Evolutionary conservation across 2,888 invertebrate species (phyloP), one percentile per base, ranked within the genome.

Genomic region (Coecobrya sp.): DNA sequence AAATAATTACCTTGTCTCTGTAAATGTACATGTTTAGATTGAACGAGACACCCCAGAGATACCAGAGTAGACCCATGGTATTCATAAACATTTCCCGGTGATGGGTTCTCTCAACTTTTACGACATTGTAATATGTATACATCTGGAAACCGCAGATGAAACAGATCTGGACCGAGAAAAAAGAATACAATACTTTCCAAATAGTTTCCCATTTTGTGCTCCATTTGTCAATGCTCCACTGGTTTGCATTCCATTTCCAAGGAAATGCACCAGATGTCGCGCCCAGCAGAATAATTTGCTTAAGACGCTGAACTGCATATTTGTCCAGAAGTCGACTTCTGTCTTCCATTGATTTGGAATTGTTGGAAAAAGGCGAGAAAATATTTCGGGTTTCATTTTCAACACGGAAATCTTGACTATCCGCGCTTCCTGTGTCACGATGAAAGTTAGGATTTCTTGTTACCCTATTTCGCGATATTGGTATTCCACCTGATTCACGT

Each of bases 11-110:
- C 19, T 65, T 19, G 30, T 93, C 93, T 36, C 52, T 85, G 81
- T 93, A 89, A 8, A 68, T 3, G 62, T 70, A 85, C 91, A 91
- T 62, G 62, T 73, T 79, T 0, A 88, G 10, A 30, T 85, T 89
- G 36, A 93, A 91, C 13, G 16, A 55, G 2, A 86, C 59, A 1
- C 86, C 84, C 7, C 76, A 91, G 25, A 70, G n/a, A 36, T 93
- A 91, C 91, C 93, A 93, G n/a, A 27, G 2, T 3, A 70, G 1
- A n/a, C 36, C 10, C 10, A 70, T n/a, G 1, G 68, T 36, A 3
- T n/a, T 79, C 88, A 91, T 91, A 36, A 93, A 91, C n/a, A 93
- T 25, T n/a, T 86, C 86, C 25, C 93, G 27, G 36, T 88, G 85
- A 1, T 70, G 16, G 11, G 55, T 59, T 5, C 16, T 52, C 4